Base-by-base conservation (phyloP, 2,888 invertebrate species). In the Mongoloraphidia duomilia region DNA sequence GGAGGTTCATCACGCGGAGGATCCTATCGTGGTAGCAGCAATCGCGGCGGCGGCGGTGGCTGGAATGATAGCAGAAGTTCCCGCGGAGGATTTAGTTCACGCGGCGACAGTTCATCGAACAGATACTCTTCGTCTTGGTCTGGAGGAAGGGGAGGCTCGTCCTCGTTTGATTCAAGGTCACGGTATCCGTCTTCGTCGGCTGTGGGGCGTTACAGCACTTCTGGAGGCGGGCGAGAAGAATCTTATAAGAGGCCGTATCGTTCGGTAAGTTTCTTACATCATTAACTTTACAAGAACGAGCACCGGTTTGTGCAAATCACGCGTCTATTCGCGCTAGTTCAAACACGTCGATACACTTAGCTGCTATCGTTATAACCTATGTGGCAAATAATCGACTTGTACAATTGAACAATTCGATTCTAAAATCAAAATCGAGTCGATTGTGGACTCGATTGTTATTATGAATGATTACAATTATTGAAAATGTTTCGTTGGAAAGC, bases 131-230 rank as follows among this genome's bases (percentile, higher is more conserved):
- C 14, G 13, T 14, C 17, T 10, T 14, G 41, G 14, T 14, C 37
- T 17, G n/a, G 45, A 13, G 48, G 48, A 14, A 33, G n/a, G 13
- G 33, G 42, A 12, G 11, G 33, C 46, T 57, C 58, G 26, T 58
- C 55, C 44, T 56, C 61, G 2, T 62, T 62, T 49, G 65, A 66
- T 46, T 59, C 61, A 4, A 58, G 65, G 44, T 58, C 61, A 6
- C 63, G 62, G 50, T 53, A 53, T 41, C 58, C 58, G 17, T 35
- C 42, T 3, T 48, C 45, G 1, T 26, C 36, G 26, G 36, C 36
- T 26, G 12, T 26, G 10, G 14, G 48, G 14, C 43, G 37, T 43
- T 48, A 42, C 11, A 47, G 40, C 35, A 14, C 17, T 10, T 26
- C 37, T 38, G 46, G 48, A 26, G 34, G 33, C 14, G 39, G 41